Conservation (phyloP, 2,797 vertebrate genomes). For the Pipistrellus nathusii region DNA sequence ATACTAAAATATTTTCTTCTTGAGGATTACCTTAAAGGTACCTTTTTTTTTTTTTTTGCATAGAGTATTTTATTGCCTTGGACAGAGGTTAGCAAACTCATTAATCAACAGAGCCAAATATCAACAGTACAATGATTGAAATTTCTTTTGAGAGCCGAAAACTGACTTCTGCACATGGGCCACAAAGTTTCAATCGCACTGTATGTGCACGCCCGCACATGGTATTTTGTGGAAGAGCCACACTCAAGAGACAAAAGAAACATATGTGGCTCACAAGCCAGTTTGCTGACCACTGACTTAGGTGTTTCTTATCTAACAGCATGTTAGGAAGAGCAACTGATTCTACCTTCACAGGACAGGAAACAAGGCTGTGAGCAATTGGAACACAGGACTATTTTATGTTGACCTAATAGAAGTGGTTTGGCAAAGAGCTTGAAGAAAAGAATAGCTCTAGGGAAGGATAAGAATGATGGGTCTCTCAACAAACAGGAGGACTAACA, state of each 20-base stretch:
- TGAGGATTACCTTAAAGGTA: neutral
- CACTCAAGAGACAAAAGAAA: no score
- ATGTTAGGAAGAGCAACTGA: neutral
- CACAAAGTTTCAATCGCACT: no score
- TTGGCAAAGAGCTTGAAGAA: slow-evolving; percentile 10
- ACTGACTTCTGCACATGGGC: no score
- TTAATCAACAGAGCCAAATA: no score
- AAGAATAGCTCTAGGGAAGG: neutral
- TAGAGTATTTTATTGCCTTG: neutral
- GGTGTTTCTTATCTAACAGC: neutral
- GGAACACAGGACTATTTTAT: no score
- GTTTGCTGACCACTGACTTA: neutral
- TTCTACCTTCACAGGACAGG: neutral
- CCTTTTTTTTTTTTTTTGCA: neutral
- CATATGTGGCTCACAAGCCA: no score
- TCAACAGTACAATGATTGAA: no score
- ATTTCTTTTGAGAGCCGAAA: no score
- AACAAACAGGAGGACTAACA: neutral
- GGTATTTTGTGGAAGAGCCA: no score
- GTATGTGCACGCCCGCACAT: no score
- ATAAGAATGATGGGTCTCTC: neutral
- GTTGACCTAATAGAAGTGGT: neutral
- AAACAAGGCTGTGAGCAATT: no score
- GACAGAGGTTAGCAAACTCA: neutral
- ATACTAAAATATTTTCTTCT: neutral